A percentile compares a stretch with the other conserved stretches of the same genome.
Conservation (phyloP, 2,888 invertebrate genomes). For the Cheilosia grossa region DNA sequence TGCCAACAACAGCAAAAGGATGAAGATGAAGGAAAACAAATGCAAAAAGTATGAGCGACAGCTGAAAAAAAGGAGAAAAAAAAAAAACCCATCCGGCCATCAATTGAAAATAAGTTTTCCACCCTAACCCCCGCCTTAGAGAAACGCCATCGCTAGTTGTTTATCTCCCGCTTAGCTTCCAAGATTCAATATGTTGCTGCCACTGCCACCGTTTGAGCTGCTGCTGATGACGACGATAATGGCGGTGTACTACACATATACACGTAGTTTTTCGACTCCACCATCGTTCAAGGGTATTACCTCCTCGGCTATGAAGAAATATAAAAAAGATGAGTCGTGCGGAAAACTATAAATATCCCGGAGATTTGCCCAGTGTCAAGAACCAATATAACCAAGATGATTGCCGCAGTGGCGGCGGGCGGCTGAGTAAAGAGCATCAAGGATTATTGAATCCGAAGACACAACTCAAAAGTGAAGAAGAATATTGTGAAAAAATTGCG, state of each 20-base stretch:
- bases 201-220: conserved; percentile 42
- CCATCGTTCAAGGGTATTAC: not conserved
- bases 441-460: conserved; percentile 70
- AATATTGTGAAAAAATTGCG: conserved; percentile 16
- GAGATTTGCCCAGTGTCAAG: conserved; percentile 66
- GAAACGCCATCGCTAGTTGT: not conserved
- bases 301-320: not conserved
- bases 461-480: conserved; percentile 18
- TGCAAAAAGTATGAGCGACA: conserved; percentile 39
- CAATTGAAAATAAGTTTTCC: conserved; percentile 68
- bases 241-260: conserved; percentile 46
- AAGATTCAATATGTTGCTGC: conserved; percentile 66
- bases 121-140: not conserved
- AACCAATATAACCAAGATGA: conserved; percentile 69
- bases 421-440: conserved; percentile 23
- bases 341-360: conserved; percentile 70
- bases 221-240: conserved; percentile 59
- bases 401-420: conserved; percentile 43
- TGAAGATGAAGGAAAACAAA: conserved; percentile 31
- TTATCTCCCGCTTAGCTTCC: conserved; percentile 34
- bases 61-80: conserved; percentile 26
- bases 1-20: conserved; percentile 72
- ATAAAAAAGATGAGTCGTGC: conserved; percentile 61
- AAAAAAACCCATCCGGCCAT: conserved; percentile 30
- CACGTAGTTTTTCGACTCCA: not conserved